Conservation (phyloP, 2,797 vertebrate genomes). For the Parambassis ranga region DNA sequence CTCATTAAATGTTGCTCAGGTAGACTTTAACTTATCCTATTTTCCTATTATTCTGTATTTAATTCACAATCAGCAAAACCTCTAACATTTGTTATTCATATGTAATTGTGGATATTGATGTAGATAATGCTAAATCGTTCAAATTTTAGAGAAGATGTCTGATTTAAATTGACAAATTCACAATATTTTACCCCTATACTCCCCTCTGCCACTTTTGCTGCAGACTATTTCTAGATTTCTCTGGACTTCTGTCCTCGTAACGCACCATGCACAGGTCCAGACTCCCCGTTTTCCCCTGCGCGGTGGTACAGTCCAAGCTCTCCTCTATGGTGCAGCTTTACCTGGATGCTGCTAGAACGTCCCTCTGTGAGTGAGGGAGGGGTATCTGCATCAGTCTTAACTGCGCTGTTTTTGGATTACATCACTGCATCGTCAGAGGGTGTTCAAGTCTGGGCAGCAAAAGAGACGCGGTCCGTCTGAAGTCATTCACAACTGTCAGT, state of each 20-base stretch:
- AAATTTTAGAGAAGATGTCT: too few species aligned
- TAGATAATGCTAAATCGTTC: background rate
- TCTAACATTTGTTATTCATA: too few species aligned
- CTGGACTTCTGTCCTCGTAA: conserved; percentile 37
- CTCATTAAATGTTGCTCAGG: background rate
- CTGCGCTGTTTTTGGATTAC: conserved; percentile 57
- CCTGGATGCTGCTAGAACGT: conserved; percentile 79
- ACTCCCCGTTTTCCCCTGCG: conserved; percentile 15
- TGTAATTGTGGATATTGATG: background rate
- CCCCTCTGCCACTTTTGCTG: conserved; percentile 3
- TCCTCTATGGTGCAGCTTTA: conserved; percentile 46
- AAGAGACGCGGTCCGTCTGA: conserved; percentile 1
- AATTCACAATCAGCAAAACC: too few species aligned
- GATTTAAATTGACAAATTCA: too few species aligned
- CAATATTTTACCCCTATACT: background rate
- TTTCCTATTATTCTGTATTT: too few species aligned
- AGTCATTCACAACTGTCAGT: background rate
- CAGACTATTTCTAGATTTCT: conserved; percentile 57
- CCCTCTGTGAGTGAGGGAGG: conserved; percentile 59
- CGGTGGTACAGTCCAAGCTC: conserved; percentile 69
- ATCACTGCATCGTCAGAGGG: conserved; percentile 50
- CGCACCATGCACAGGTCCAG: background rate
- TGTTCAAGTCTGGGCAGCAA: conserved; percentile 33
- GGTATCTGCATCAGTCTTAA: conserved; percentile 45
- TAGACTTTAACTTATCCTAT: too few species aligned